Evolutionary conservation across 2,113 vertebrate species (phyloP), one percentile per base, ranked within the genome.

Genomic region (Furnarius figulus): DNA sequence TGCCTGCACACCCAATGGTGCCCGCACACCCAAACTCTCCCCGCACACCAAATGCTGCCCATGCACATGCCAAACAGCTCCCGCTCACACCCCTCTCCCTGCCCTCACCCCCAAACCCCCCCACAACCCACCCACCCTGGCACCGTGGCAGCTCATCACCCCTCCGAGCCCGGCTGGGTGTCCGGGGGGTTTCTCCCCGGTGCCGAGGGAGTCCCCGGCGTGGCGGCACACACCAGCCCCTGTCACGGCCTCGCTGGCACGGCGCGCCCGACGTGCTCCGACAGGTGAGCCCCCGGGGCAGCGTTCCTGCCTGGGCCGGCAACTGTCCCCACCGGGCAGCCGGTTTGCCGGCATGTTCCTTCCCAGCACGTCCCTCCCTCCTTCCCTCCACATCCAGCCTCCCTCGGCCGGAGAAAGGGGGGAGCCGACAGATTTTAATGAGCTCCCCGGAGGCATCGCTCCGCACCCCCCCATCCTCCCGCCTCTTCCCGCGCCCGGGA

Each of bases 251-350:
- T 6, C 56, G 85, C 87, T 95, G 92, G 92, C 92, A 62, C 37
- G 47, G 35, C 27, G 49, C 61, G 9, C 16, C 95, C 89, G 20
- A 12, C 96, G 58, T 93, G 90, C 89, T 72, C 91, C 80, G 14
- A 90, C 96, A 95, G 95, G 93, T 68, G 95, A 95, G 78, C 89
- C 95, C 94, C 83, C 33, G 37, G 93, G 96, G 93, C 93, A 44
- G 74, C 90, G 90, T 95, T 95, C 96, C 85, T 96, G 94, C 93
- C 94, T 4, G 93, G 88, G 94, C 90, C 85, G 47, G 83, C 56
- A 93, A 91, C 74, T 95, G 94, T 94, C 89, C 96, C 96, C 96
- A 93, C 61, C 79, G 95, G 96, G 95, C 93, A 93, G 74, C 88
- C 59, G n/a, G 5, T 88, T 49, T 14, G 78, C 85, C 62, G 91